phyloP scores from a whole-genome alignment of 2,888 invertebrate genomes.

The Cancer borealis region DNA sequence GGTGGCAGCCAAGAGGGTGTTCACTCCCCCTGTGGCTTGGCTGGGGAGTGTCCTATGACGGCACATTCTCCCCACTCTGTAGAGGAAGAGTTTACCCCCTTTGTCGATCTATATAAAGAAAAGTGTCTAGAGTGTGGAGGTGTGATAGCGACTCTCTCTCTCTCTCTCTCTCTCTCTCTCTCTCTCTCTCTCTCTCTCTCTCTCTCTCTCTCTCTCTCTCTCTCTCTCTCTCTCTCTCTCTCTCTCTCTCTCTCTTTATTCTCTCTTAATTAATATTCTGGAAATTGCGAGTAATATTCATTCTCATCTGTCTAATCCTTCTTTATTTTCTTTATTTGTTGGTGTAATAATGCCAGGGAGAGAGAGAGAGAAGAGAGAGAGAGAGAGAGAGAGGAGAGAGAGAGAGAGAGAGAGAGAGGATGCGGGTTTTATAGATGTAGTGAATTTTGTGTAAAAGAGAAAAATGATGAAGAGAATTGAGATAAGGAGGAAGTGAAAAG shows the following conservation, averaged over 20 bases:
- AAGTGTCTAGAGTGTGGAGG: too few species aligned
- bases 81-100: too few species aligned
- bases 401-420: not conserved
- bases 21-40: too few species aligned
- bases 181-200: conserved; percentile 20
- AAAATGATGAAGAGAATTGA: not conserved
- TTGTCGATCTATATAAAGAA: not conserved
- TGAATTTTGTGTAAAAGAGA: not conserved
- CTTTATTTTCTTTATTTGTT: too few species aligned
- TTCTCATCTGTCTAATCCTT: not conserved
- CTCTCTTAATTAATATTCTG: not conserved
- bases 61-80: too few species aligned
- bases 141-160: too few species aligned
- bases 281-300: not conserved
- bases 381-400: too few species aligned
- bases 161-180: not conserved
- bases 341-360: too few species aligned
- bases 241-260: not conserved
- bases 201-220: conserved; percentile 5
- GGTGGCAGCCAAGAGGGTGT: too few species aligned
- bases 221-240: not conserved
- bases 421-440: not conserved
- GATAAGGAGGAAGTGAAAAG: not conserved
- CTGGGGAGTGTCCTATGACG: too few species aligned
- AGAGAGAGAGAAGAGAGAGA: too few species aligned